Base-by-base conservation (phyloP, 2,113 vertebrate species). In the Lipotes vexillifer region DNA sequence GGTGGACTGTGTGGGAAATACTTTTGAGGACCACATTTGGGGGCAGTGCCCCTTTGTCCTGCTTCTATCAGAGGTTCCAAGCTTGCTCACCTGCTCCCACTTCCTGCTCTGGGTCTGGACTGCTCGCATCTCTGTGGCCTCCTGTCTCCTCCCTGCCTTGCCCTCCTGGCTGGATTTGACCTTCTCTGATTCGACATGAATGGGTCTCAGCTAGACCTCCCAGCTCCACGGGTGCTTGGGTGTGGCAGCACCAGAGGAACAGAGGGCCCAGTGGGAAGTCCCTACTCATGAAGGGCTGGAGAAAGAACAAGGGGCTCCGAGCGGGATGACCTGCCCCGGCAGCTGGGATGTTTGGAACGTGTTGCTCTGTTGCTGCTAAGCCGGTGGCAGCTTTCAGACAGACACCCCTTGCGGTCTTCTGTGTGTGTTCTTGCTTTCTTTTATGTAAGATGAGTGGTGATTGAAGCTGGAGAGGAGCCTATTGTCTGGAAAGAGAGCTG, bases 321-420 rank as follows among this genome's bases (percentile, higher is more conserved):
- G 25, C 36, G 25, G 14, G 52, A 31, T 1, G 12, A 17, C 68
- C 7, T 11, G 68, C 25, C 15, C 10, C 6, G 27, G 25, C 18
- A 31, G 1, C 4, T 59, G 25, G 29, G 52, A 3, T 31, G 44
- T 17, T 66, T 29, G 46, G n/a, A 44, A 27, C 1, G 21, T 6
- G 23, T 49, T 10, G 18, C 20, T 71, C 59, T 41, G 11, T 44
- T 57, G 33, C 33, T 75, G 36, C 52, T 41, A 49, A 80, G 20
- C 2, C 0, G 2, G 44, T 0, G 0, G 38, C 66, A 9, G 49
- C 29, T 46, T 93, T 66, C 38, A 63, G n/a, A 17, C 0, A 0
- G 31, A 57, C 23, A 23, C 5, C 14, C 8, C 55, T 0, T 10
- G 18, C 2, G 9, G 27, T 12, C 17, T 52, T n/a, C 71, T 77